Conservation (phyloP, 2,888 invertebrate genomes). For the Coelogynopora nodosa region DNA sequence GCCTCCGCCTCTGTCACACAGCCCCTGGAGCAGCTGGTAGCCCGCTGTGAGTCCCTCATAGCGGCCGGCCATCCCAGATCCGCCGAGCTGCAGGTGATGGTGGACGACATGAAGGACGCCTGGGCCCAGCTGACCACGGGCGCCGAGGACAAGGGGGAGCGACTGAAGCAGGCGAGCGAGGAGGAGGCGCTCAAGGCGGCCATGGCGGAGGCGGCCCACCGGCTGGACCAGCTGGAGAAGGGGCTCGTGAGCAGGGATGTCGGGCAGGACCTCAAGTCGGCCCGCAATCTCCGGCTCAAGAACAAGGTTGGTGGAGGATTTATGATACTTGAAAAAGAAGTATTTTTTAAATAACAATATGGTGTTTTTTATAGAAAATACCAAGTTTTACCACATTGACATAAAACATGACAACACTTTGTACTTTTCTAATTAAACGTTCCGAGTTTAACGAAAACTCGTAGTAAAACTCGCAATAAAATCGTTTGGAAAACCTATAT, state of each 20-base stretch:
- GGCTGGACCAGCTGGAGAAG: constrained; percentile 78
- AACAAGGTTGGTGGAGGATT: constrained; percentile 71
- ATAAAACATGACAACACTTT: background rate
- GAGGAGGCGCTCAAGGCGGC: constrained; percentile 69
- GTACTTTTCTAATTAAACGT: too few relatives aligned
- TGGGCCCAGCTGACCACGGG: constrained; percentile 74
- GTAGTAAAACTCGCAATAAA: too few relatives aligned
- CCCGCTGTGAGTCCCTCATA: constrained; percentile 66
- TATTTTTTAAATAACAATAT: background rate
- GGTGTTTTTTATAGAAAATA: too few relatives aligned
- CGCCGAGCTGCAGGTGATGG: constrained; percentile 68
- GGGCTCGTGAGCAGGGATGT: constrained; percentile 73
- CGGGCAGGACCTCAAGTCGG: constrained; percentile 82
- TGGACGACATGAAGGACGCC: constrained; percentile 71
- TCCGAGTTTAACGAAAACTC: too few relatives aligned
- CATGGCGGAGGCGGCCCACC: constrained; percentile 79
- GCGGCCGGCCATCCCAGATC: constrained; percentile 72
- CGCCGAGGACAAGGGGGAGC: constrained; percentile 70
- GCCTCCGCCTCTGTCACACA: too few relatives aligned
- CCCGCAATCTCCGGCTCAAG: constrained; percentile 81
- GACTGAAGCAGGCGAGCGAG: constrained; percentile 73
- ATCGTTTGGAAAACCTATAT: too few relatives aligned
- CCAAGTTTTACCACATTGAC: too few relatives aligned
- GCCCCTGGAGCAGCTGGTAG: constrained; percentile 25
- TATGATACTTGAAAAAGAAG: too few relatives aligned